Percentiles rank a stretch among this genome's conserved stretches.
These are phyloP conservation scores for Sebastes oblongus DNA, from an alignment of 2,797 vertebrate species.

Conservation along the genomic window DNA sequence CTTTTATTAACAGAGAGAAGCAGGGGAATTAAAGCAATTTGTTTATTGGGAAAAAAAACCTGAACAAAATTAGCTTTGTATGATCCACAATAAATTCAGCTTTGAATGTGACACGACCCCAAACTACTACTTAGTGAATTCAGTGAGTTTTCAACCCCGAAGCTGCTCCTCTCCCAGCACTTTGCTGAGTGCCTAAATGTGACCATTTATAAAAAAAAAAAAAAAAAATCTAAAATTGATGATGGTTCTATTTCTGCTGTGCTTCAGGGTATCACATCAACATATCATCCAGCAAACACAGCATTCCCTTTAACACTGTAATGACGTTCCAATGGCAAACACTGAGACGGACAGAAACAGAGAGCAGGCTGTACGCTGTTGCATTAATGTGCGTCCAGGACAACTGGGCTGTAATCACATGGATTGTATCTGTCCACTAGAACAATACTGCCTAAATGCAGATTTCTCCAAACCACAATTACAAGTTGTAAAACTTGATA, in stretches of 20 bases:
- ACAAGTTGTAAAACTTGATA: not conserved
- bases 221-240: slow-evolving; percentile 1
- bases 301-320: not conserved
- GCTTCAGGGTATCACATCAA: slow-evolving; percentile 11
- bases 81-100: not conserved
- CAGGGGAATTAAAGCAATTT: too few relatives aligned
- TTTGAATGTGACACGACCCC: not conserved
- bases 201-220: not conserved
- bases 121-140: not conserved
- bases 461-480: not conserved
- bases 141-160: not conserved
- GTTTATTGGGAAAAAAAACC: not conserved
- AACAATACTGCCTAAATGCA: not conserved
- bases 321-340: not conserved
- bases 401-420: not conserved
- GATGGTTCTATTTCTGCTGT: slow-evolving; percentile 19
- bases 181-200: not conserved
- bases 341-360: not conserved
- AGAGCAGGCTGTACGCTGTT: not conserved
- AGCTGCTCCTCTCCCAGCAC: not conserved
- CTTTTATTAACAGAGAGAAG: too few relatives aligned
- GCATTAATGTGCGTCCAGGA: not conserved
- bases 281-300: slow-evolving; percentile 6
- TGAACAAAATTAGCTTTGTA: not conserved
- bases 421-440: too few relatives aligned